Evolutionary conservation across 2,888 invertebrate species (phyloP).

Genomic region (Nudaria mundana): DNA sequence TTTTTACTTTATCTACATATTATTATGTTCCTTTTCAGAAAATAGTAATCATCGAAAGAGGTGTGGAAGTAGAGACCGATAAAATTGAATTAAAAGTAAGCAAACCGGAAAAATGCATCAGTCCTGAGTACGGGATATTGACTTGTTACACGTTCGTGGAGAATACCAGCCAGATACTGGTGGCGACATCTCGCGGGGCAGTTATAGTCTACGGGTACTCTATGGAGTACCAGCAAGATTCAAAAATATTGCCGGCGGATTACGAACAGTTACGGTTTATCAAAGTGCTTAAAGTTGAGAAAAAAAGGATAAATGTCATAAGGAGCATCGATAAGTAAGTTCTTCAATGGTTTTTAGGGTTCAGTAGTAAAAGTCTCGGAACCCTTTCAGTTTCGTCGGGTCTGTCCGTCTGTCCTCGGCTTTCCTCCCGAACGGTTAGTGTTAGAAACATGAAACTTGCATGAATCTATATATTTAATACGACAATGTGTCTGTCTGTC

Average conservation of each 20-base stretch:
- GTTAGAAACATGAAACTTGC: too few species aligned
- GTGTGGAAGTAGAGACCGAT: constrained; percentile 54
- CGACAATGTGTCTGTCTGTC: too few species aligned
- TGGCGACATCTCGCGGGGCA: constrained; percentile 70
- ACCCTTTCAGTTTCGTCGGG: too few species aligned
- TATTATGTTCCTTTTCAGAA: constrained; percentile 41
- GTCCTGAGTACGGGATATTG: constrained; percentile 60
- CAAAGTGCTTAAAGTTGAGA: constrained; percentile 71
- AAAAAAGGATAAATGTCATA: constrained; percentile 67
- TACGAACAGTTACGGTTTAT: constrained; percentile 64
- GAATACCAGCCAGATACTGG: constrained; percentile 71
- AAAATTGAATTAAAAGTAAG: constrained; percentile 56
- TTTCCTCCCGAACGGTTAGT: too few species aligned
- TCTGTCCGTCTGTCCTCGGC: too few species aligned
- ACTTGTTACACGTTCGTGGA: constrained; percentile 77
- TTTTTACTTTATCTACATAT: too few species aligned
- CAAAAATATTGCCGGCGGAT: constrained; percentile 42
- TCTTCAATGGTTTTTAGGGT: too few species aligned
- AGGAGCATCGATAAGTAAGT: constrained; percentile 75
- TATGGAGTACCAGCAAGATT: constrained; percentile 54
- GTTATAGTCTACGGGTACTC: constrained; percentile 76
- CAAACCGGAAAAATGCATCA: constrained; percentile 37
- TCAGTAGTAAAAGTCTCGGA: too few species aligned
- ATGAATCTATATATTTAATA: too few species aligned
- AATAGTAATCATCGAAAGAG: constrained; percentile 56